Evolutionary conservation across 2,797 vertebrate genomes (phyloP).

Genomic region (Miichthys miiuy): DNA sequence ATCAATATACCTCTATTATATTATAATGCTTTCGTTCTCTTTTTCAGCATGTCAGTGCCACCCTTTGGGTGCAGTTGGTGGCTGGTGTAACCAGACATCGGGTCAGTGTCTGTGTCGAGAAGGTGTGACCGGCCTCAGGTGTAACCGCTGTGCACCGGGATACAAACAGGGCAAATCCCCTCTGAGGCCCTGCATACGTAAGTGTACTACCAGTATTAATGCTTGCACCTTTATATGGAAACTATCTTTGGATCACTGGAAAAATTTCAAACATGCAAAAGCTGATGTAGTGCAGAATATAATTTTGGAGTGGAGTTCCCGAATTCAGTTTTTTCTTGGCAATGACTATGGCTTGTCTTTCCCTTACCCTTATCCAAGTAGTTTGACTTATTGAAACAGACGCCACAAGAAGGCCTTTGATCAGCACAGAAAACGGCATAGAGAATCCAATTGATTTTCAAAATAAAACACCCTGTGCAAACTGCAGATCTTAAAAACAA

Average conservation of each 20-base stretch:
- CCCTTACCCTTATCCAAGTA: neutral
- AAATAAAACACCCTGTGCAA: too few species aligned
- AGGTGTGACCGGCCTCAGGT: slow-evolving; percentile 89
- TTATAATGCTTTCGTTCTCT: neutral
- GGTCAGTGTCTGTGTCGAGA: slow-evolving; percentile 92
- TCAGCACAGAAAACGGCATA: too few species aligned
- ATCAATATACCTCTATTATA: neutral
- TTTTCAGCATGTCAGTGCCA: slow-evolving; percentile 91
- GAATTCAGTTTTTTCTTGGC: neutral
- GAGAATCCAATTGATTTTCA: too few species aligned
- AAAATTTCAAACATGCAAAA: neutral
- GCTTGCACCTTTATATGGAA: neutral
- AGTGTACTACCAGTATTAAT: slow-evolving; percentile 61
- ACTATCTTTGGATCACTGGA: too few species aligned
- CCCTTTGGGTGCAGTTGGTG: slow-evolving; percentile 88
- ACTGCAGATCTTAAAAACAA: too few species aligned
- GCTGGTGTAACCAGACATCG: slow-evolving; percentile 91
- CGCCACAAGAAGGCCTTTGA: too few species aligned
- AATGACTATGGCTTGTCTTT: rapidly evolving
- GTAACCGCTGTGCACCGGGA: slow-evolving; percentile 90
- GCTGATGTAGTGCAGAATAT: neutral
- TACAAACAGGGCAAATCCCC: slow-evolving; percentile 91
- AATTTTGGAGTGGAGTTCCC: neutral
- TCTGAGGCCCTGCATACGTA: slow-evolving; percentile 90
- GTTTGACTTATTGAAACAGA: neutral